phyloP scores from a whole-genome alignment of 2,113 vertebrate species.

The Sorex araneus region DNA sequence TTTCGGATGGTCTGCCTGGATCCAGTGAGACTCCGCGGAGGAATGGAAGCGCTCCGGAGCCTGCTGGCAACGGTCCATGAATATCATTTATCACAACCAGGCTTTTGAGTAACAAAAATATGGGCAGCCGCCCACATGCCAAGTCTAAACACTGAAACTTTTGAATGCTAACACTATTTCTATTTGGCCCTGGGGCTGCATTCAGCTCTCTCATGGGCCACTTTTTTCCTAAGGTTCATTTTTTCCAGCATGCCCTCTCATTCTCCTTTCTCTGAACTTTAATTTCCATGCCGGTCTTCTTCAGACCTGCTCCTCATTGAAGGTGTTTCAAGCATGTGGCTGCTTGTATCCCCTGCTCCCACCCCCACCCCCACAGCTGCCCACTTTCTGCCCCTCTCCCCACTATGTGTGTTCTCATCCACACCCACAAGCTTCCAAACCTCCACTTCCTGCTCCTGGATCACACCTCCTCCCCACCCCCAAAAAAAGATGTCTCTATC shows the following conservation, averaged over 20 bases:
- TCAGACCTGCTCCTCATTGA: neutral
- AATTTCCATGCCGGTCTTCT: neutral
- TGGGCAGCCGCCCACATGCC: neutral
- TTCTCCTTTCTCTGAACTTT: neutral
- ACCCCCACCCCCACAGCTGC: neutral
- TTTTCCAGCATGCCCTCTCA: neutral
- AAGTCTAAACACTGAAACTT: conserved; percentile 31
- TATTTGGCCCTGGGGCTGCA: neutral
- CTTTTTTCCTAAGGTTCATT: neutral
- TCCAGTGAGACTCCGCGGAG: neutral
- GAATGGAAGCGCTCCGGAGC: neutral
- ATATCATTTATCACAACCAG: conserved; percentile 62
- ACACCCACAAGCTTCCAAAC: neutral
- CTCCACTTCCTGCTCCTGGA: neutral
- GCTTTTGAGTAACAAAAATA: conserved; percentile 63
- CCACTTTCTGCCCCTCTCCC: neutral
- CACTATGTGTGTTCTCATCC: neutral
- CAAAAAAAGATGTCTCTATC: neutral
- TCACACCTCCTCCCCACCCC: neutral
- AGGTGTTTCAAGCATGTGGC: neutral
- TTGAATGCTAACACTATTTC: neutral
- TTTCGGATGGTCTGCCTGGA: neutral
- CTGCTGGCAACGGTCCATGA: conserved; percentile 1
- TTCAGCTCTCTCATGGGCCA: neutral
- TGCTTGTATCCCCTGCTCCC: neutral